Conservation (phyloP, 1,140 invertebrate genomes). For the Aphidius gifuensis region DNA sequence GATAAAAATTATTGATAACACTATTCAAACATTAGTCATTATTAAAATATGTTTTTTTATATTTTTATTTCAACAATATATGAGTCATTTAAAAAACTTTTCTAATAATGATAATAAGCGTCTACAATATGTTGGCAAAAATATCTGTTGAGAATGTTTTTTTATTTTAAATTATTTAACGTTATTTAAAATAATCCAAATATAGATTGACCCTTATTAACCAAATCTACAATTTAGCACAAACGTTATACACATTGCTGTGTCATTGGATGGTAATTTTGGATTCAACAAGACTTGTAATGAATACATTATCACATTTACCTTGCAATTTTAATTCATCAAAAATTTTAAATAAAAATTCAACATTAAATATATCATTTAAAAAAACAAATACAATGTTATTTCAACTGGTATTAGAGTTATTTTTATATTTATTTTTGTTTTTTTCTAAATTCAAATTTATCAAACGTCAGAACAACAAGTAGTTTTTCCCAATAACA, state of each 20-base stretch:
- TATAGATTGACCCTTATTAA: constrained; percentile 10
- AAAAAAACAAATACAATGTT: constrained; percentile 2
- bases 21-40: too few species aligned
- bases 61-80: too few species aligned
- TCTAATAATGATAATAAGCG: not conserved
- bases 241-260: constrained; percentile 28
- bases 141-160: constrained; percentile 5
- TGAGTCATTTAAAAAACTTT: too few species aligned
- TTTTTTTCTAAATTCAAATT: too few species aligned
- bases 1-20: constrained; percentile 1
- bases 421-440: too few species aligned
- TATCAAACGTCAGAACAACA: too few species aligned
- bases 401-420: too few species aligned
- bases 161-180: constrained; percentile 15
- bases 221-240: constrained; percentile 26
- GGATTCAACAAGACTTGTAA: constrained; percentile 25
- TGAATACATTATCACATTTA: constrained; percentile 38
- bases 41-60: too few species aligned
- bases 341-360: constrained; percentile 34
- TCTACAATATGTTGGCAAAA: not conserved
- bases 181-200: constrained; percentile 12
- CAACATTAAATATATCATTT: constrained; percentile 7
- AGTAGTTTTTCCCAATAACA: too few species aligned
- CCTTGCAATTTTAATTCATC: not conserved
- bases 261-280: constrained; percentile 47